phyloP scores from a whole-genome alignment of 2,113 vertebrate species.

The Sylvia atricapilla region DNA sequence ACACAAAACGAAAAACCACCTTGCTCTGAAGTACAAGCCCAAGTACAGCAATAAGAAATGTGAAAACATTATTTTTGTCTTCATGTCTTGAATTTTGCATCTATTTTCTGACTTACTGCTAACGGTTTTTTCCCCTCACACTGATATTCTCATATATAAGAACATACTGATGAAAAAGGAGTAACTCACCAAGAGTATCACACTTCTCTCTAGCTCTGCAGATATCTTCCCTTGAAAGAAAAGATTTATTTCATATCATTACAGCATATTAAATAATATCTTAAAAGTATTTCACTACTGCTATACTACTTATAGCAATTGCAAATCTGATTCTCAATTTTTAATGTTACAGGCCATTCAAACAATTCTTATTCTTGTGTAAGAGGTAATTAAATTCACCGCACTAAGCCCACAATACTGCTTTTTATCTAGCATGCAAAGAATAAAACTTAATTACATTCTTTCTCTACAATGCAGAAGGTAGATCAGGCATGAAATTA shows the following conservation, averaged over 20 bases:
- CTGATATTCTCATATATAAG: neutral
- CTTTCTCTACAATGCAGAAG: neutral
- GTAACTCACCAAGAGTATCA: constrained; percentile 92
- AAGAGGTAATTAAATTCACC: neutral
- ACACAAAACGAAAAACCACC: neutral
- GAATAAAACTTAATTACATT: neutral
- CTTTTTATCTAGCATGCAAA: neutral
- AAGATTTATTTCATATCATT: constrained; percentile 45
- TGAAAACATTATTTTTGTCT: neutral
- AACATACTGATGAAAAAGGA: neutral
- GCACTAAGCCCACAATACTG: neutral
- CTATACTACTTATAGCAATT: neutral
- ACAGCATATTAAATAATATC: neutral
- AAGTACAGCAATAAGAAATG: neutral
- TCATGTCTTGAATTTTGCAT: neutral
- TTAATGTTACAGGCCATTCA: neutral
- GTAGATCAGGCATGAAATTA: neutral
- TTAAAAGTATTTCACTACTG: neutral
- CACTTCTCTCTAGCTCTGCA: constrained; percentile 95
- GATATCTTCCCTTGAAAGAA: constrained; percentile 91
- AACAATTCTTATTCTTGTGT: neutral
- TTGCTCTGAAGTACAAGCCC: neutral
- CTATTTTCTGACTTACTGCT: neutral
- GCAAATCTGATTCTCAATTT: neutral
- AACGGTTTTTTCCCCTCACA: neutral